Evolutionary conservation across 2,113 vertebrate genomes (phyloP), one percentile per base, ranked within the genome.

Genomic region (Melierax canorus): DNA sequence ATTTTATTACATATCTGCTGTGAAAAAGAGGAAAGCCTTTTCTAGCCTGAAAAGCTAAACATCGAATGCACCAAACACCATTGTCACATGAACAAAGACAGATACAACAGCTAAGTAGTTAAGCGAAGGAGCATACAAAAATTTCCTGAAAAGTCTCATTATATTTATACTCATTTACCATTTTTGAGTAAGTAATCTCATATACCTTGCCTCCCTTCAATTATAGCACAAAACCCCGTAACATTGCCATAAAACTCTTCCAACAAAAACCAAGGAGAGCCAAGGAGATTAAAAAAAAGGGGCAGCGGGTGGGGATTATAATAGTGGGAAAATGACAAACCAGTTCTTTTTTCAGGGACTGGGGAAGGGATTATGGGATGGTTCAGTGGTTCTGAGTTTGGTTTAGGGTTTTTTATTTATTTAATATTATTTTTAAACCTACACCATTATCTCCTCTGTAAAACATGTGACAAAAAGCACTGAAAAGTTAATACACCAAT

Each of bases 261-360:
- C 62, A 66, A 29, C 4, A 71, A 71, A 68, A 74, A 12, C 0
- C 2, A 39, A 67, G 13, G 24, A 46, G n/a, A 88, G 29, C 1
- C 17, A 34, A 84, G 29, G 21, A 67, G 18, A 69, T 66, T 27
- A 3, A 9, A 62, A 29, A 64, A 38, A 26, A 3, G 4, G 6
- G 5, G 2, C 0, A 1, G 0, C 8, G 6, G 17, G 4, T 2
- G 12, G 20, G 1, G 7, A 20, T 38, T 38, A 38, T 38, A 45
- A 32, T 2, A n/a, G 30, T 3, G 7, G 9, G 10, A 74, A 72
- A 45, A 56, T 5, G 1, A 60, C 24, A 73, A 63, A 9, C 32
- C 32, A 51, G 51, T 50, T 71, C 9, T 41, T 68, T 69, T 64
- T 76, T 43, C 62, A 80, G 45, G 11, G 48, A 38, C 1, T 2